A percentile compares a stretch with the other conserved stretches of the same genome.
phyloP scores from a whole-genome alignment of 2,888 invertebrate genomes.

The Minunthozetes semirufus region DNA sequence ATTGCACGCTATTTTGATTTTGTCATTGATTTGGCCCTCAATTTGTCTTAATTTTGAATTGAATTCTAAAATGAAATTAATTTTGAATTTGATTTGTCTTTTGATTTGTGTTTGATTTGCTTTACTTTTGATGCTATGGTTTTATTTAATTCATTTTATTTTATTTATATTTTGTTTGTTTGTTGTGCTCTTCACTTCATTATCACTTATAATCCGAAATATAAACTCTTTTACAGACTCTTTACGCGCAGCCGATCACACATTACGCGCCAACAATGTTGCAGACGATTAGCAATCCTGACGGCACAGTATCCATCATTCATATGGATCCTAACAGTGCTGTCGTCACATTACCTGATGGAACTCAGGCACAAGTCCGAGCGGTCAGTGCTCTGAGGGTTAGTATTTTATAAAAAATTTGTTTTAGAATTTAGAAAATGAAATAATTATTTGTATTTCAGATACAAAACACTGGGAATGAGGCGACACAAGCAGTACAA shows the following conservation, averaged over 20 bases:
- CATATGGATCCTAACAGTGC: conserved; percentile 83
- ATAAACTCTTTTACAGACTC: conserved; percentile 34
- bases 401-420: neutral
- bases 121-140: conserved; percentile 27
- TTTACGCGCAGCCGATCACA: conserved; percentile 42
- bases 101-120: neutral
- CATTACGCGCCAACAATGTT: conserved; percentile 76
- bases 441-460: conserved; percentile 31
- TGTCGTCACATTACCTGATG: conserved; percentile 89
- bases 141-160: conserved; percentile 35
- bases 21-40: neutral
- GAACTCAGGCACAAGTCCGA: conserved; percentile 88
- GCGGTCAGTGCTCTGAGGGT: conserved; percentile 56
- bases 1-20: neutral
- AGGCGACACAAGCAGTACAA: conserved; percentile 48
- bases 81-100: neutral
- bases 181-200: neutral
- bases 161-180: neutral
- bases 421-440: conserved; percentile 18
- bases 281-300: conserved; percentile 92
- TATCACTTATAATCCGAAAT: neutral
- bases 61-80: neutral
- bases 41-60: neutral
- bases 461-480: conserved; percentile 44
- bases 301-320: conserved; percentile 90